Evolutionary conservation across 2,797 vertebrate species (phyloP).

Genomic region (Gorsachius magnificus): DNA sequence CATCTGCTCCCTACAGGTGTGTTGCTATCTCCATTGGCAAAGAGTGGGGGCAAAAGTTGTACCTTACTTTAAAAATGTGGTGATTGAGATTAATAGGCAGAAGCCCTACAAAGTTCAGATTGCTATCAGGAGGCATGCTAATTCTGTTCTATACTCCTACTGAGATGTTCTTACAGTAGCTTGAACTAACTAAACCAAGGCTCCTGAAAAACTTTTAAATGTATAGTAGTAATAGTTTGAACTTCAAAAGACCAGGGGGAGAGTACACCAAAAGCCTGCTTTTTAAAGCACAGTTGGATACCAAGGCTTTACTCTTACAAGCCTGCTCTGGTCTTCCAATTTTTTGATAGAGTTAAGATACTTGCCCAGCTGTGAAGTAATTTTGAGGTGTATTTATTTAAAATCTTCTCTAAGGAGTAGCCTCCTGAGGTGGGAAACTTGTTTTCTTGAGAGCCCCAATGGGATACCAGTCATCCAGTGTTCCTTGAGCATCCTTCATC

Average conservation of each 20-base stretch:
- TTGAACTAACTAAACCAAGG: neutral
- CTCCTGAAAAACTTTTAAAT: neutral
- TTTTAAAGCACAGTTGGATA: neutral
- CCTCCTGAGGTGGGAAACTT: neutral
- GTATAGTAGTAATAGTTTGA: neutral
- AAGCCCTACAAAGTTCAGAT: neutral
- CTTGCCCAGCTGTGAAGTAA: neutral
- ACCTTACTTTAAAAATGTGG: neutral
- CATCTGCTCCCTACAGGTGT: neutral
- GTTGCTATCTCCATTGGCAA: neutral
- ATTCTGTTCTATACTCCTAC: neutral
- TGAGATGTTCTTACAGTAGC: neutral
- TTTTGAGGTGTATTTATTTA: constrained; percentile 8
- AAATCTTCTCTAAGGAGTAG: neutral
- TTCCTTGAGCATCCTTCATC: constrained; percentile 2
- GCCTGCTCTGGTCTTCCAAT: neutral
- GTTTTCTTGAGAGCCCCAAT: neutral
- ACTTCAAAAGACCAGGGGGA: neutral
- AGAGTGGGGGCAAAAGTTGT: neutral
- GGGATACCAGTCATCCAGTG: neutral
- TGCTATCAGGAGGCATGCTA: neutral
- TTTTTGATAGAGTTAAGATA: neutral
- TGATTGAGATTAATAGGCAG: neutral
- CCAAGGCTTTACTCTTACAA: neutral
- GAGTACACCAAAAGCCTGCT: neutral